Percentiles rank a stretch among this genome's conserved stretches.
Evolutionary conservation across 1,140 invertebrate genomes (phyloP).

Genomic region (Bombus breviceps): DNA sequence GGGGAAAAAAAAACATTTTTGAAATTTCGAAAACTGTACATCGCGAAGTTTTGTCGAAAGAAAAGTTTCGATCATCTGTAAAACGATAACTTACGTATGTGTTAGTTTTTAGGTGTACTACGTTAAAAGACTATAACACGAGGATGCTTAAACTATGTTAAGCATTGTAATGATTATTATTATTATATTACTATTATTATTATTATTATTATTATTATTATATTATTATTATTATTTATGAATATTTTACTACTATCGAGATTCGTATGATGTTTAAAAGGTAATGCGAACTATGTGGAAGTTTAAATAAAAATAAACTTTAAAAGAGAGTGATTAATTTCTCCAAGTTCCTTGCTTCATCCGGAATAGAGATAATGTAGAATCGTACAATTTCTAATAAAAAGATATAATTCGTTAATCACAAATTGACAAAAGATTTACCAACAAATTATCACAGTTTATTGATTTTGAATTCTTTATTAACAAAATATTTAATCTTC

Average conservation of each 20-base stretch:
- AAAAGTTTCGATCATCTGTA: conserved; percentile 46
- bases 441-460: conserved; percentile 69
- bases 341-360: no score
- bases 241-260: conserved; percentile 78
- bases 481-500: conserved; percentile 74
- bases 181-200: conserved; percentile 71
- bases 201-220: conserved; percentile 58
- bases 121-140: conserved; percentile 77
- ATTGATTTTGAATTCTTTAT: conserved; percentile 67
- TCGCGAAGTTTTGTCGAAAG: background rate
- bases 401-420: background rate
- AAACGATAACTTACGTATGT: conserved; percentile 68
- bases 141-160: conserved; percentile 72
- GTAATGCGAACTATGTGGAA: conserved; percentile 70
- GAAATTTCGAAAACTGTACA: conserved; percentile 18
- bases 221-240: conserved; percentile 74
- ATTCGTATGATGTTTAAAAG: conserved; percentile 72
- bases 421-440: background rate
- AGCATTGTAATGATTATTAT: conserved; percentile 69
- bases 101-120: conserved; percentile 75
- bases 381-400: background rate
- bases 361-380: background rate
- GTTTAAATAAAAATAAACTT: conserved; percentile 70
- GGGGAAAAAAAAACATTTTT: background rate
- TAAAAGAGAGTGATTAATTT: conserved; percentile 5